Base-by-base conservation (phyloP, 23 tunicate species). In the Pegea sp. region DNA sequence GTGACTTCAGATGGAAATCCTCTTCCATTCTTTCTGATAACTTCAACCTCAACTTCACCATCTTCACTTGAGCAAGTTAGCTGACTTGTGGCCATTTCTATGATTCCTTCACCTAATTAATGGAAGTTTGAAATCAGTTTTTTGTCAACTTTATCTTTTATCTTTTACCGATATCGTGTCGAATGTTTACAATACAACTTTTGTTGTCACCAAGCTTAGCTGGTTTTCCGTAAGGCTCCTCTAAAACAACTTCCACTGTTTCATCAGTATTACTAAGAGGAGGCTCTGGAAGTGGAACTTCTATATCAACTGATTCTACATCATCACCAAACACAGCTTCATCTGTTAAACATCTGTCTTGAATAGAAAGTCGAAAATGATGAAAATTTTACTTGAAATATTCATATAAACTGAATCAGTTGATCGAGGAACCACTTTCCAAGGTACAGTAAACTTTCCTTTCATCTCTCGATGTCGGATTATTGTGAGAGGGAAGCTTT, bases 31-130 rank as follows among this genome's bases (percentile, higher is more conserved):
- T 84, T 84, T 42, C 95, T 60, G 18, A 74, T 67, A 31, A 74
- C 80, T 26, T 62, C 44, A 22, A 84, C 76, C 5, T 48, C 28
- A 1, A 76, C 95, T 55, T 74, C 77, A 3, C 86, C 95, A 34
- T 84, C 84, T 0, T 84, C 95, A 32, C 76, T 67, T 42, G n/a
- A 58, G 71, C 95, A 84, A 3, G 86, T 63, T 53, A 68, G 27
- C 22, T 74, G 65, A 30, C 56, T 71, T 26, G 95, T 68, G 51
- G 57, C 53, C 68, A 84, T 69, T 34, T 84, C 95, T 4, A 84
- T 44, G 34, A 84, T 20, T 27, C 95, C 95, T 30, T 73, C 86
- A 5, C 95, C 46, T 38, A n/a, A n/a, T n/a, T n/a, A n/a, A n/a
- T n/a, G n/a, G n/a, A n/a, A n/a, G n/a, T n/a, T n/a, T n/a, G n/a